Conservation (phyloP, 2,888 invertebrate species). For the Nemurella pictetii region DNA sequence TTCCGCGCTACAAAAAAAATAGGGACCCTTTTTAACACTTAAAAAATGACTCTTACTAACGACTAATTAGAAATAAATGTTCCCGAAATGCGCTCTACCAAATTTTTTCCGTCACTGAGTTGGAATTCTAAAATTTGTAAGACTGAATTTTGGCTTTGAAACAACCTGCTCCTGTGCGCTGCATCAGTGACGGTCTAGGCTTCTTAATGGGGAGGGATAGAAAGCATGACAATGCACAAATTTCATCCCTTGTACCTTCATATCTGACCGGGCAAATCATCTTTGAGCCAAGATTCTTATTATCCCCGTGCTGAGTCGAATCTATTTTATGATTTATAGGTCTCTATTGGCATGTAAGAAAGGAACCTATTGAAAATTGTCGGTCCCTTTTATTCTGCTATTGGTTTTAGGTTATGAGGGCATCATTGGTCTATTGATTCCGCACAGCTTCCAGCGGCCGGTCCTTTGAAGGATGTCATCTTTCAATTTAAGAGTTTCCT, state of each 20-base stretch:
- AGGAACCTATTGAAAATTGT: not conserved
- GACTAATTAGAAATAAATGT: no score
- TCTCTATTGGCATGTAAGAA: conserved; percentile 1
- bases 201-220: not conserved
- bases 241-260: not conserved
- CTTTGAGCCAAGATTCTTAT: not conserved
- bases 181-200: no score
- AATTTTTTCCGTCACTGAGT: no score
- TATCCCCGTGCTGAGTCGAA: not conserved
- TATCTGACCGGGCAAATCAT: not conserved
- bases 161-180: no score
- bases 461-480: not conserved
- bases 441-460: not conserved
- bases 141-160: no score
- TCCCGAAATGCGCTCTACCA: no score
- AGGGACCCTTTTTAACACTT: no score
- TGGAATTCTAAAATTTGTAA: no score
- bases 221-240: not conserved
- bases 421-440: not conserved
- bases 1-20: no score
- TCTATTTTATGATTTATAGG: not conserved
- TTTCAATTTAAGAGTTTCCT: not conserved
- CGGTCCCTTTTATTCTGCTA: not conserved
- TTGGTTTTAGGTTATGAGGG: not conserved
- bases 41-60: no score